A percentile compares a stretch with the other conserved stretches of the same genome.
Evolutionary conservation across 1,140 invertebrate species (phyloP).

Genomic region (Oryctes rhinoceros): DNA sequence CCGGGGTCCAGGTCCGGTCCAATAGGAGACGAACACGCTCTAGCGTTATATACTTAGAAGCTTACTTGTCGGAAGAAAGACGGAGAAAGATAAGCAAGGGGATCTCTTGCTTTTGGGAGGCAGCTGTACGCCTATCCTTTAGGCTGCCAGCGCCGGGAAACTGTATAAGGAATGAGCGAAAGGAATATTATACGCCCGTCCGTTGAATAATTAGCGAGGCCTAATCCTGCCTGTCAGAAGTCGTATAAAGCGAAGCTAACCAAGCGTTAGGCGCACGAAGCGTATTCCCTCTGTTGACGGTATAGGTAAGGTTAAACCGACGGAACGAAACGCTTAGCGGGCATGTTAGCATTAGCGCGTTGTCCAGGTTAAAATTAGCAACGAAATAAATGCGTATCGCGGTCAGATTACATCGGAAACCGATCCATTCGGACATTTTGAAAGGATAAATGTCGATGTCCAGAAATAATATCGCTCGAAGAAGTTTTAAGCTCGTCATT

Average conservation of each 20-base stretch:
- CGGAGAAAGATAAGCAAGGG: too few relatives aligned
- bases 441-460: too few relatives aligned
- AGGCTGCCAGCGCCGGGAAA: too few relatives aligned
- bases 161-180: not conserved
- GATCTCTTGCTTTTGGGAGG: too few relatives aligned
- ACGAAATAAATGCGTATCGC: too few relatives aligned
- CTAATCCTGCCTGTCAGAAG: slow-evolving; percentile 13
- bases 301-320: not conserved
- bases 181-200: not conserved
- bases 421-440: too few relatives aligned
- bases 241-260: slow-evolving; percentile 8
- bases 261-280: not conserved
- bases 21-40: not conserved
- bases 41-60: not conserved
- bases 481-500: too few relatives aligned
- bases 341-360: not conserved
- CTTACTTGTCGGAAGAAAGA: not conserved
- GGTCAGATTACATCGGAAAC: too few relatives aligned
- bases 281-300: not conserved
- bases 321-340: not conserved
- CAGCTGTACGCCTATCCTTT: too few relatives aligned
- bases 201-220: slow-evolving; percentile 2
- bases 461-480: too few relatives aligned
- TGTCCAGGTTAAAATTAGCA: too few relatives aligned
- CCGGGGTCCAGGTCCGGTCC: not conserved